A percentile compares a stretch with the other conserved stretches of the same genome.
Conservation (phyloP, 2,113 vertebrate species). For the Psittacula cyanocephala region DNA sequence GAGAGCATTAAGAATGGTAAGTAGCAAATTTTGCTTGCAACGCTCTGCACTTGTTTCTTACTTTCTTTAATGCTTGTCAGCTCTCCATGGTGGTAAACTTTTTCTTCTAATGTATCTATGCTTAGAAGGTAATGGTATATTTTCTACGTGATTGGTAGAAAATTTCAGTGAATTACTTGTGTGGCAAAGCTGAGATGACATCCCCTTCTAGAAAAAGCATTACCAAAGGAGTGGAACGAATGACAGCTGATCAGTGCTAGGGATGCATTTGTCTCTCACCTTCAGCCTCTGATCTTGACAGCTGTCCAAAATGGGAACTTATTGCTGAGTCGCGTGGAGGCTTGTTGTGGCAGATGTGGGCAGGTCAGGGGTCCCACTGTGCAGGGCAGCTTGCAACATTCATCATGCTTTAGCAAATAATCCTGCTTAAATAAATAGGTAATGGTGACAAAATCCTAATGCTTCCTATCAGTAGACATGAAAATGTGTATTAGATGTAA, state of each 20-base stretch:
- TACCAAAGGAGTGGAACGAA: background rate
- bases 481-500: background rate
- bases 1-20: conserved; percentile 90
- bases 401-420: background rate
- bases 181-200: background rate
- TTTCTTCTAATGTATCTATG: background rate
- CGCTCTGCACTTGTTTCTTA: background rate
- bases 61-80: background rate
- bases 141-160: background rate
- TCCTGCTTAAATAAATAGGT: background rate
- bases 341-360: background rate
- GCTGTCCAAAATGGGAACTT: background rate
- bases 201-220: background rate
- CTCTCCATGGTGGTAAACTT: background rate
- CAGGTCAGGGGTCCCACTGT: background rate
- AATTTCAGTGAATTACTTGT: background rate
- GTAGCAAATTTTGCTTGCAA: conserved; percentile 55
- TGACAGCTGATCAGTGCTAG: background rate
- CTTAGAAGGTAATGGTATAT: background rate
- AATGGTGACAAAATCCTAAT: background rate
- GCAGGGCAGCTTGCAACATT: background rate
- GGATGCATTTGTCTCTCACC: background rate
- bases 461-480: background rate
- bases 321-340: background rate
- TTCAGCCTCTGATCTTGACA: background rate